Percentiles rank a stretch among this genome's conserved stretches.
Evolutionary conservation across 2,797 vertebrate genomes (phyloP).

Genomic region (Sternotherus odoratus): DNA sequence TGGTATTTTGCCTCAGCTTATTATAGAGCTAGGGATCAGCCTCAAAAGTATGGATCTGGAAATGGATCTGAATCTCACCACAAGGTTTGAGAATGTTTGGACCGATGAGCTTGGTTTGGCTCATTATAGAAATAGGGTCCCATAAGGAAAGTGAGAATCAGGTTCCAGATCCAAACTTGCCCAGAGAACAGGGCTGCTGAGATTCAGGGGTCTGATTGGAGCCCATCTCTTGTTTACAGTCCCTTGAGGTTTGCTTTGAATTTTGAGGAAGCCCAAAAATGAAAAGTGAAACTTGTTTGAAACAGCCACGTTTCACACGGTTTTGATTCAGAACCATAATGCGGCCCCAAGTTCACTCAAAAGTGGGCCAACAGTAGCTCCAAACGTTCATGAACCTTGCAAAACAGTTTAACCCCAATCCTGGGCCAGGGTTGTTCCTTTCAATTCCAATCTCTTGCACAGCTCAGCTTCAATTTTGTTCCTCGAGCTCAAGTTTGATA

Average conservation of each 20-base stretch:
- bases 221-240: neutral
- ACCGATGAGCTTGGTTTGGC: neutral
- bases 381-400: neutral
- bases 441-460: neutral
- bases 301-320: neutral
- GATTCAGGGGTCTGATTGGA: neutral
- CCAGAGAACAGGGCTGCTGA: neutral
- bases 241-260: neutral
- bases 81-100: neutral
- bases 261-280: neutral
- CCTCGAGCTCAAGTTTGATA: neutral
- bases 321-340: neutral
- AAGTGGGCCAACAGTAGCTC: neutral
- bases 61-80: neutral
- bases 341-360: neutral
- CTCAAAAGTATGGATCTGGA: neutral
- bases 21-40: neutral
- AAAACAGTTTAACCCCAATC: neutral
- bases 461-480: neutral
- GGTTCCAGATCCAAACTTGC: neutral
- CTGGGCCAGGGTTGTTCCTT: neutral
- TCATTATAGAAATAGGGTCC: neutral
- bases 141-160: neutral
- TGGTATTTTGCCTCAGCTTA: neutral
- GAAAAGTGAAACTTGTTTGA: neutral